These are phyloP conservation scores for Vanessa cardui DNA, from an alignment of 2,888 invertebrate genomes.

Conservation along the genomic window DNA sequence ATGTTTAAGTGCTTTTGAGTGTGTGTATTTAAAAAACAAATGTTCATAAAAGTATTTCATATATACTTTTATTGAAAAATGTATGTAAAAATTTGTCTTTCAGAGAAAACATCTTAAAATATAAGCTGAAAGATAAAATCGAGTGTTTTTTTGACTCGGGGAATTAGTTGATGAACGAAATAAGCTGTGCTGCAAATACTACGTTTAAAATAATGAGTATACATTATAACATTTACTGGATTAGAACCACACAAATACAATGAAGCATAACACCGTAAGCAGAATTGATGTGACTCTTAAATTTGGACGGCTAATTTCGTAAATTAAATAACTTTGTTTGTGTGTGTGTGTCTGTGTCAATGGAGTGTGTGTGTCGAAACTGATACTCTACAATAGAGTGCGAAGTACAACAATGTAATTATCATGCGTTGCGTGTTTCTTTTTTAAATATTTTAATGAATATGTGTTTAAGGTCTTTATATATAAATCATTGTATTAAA, in stretches of 20 bases:
- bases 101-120: conserved; percentile 44
- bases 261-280: conserved; percentile 34
- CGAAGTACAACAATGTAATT: conserved; percentile 4
- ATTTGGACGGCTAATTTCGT: conserved; percentile 6
- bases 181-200: conserved; percentile 77
- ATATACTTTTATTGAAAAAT: conserved; percentile 4
- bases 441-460: not conserved
- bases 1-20: conserved; percentile 2
- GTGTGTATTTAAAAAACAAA: not conserved
- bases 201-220: conserved; percentile 60
- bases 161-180: conserved; percentile 75
- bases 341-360: conserved; percentile 1
- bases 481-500: not conserved
- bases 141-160: conserved; percentile 60
- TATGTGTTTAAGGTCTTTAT: not conserved
- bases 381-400: conserved; percentile 7
- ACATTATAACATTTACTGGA: conserved; percentile 52
- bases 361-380: not conserved
- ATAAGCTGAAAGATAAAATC: conserved; percentile 22
- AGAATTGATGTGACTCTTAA: conserved; percentile 16
- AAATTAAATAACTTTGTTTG: conserved; percentile 18
- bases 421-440: conserved; percentile 15
- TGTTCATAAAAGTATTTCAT: not conserved
- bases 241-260: conserved; percentile 69
- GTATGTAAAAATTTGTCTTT: conserved; percentile 9